Conservation (phyloP, 2,113 vertebrate genomes). For the Epinephelus moara region DNA sequence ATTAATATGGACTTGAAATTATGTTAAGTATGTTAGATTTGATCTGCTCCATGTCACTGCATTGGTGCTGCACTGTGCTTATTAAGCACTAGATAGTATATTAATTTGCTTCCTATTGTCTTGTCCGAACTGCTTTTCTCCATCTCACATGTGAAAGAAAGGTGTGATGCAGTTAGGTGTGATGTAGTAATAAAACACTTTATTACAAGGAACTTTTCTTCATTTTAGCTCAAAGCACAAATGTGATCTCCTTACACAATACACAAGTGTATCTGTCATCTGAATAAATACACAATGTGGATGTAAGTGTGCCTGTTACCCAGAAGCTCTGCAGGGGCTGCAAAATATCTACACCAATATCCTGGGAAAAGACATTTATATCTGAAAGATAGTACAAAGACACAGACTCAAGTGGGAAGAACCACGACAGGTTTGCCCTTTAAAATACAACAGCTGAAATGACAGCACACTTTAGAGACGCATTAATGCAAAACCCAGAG, state of each 20-base stretch:
- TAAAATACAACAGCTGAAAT: constrained; percentile 64
- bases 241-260: background rate
- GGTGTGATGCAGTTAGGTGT: background rate
- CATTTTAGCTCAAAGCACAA: background rate
- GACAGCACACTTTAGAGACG: constrained; percentile 56
- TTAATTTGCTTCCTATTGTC: background rate
- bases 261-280: background rate
- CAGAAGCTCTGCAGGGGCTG: background rate
- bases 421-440: constrained; percentile 61
- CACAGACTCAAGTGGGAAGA: constrained; percentile 21
- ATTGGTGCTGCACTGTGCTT: background rate
- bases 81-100: background rate
- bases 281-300: background rate
- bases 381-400: constrained; percentile 3
- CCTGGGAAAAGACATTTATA: constrained; percentile 31
- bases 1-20: too few species aligned
- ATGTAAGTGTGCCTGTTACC: background rate
- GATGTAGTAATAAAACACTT: background rate
- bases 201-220: background rate
- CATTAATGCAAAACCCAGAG: constrained; percentile 28
- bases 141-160: background rate
- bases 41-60: too few species aligned
- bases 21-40: too few species aligned
- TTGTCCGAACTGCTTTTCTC: background rate
- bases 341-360: constrained; percentile 5